A percentile compares a stretch with the other conserved stretches of the same genome.
Evolutionary conservation across 2,888 invertebrate species (phyloP).

Genomic region (Crocallis elinguaria): DNA sequence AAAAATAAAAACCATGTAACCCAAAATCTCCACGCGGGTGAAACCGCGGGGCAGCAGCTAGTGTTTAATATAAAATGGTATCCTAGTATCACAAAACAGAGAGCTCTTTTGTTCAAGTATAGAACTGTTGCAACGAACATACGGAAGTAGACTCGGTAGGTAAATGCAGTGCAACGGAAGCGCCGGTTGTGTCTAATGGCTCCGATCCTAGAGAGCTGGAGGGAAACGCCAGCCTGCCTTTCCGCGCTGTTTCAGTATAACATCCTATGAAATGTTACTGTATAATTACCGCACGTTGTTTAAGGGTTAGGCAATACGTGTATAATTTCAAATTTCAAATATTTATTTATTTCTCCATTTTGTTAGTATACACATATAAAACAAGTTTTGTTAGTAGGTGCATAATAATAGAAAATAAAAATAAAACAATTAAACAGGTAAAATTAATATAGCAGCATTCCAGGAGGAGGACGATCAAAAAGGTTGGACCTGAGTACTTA

Average conservation of each 20-base stretch:
- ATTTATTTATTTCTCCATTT: background rate
- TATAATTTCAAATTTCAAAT: background rate
- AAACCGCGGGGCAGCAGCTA: too few species aligned
- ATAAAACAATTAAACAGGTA: too few species aligned
- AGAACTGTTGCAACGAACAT: too few species aligned
- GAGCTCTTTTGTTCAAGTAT: too few species aligned
- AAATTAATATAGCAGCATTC: too few species aligned
- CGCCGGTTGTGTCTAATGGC: slow-evolving; percentile 56
- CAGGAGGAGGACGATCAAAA: too few species aligned
- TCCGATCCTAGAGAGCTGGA: slow-evolving; percentile 59
- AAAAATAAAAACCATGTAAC: too few species aligned
- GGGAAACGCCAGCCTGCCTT: slow-evolving; percentile 46
- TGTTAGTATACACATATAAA: background rate
- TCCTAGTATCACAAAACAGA: too few species aligned
- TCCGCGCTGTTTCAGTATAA: slow-evolving; percentile 42
- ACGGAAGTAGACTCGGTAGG: background rate
- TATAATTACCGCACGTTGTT: slow-evolving; percentile 18
- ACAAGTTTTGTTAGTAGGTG: background rate
- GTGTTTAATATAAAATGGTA: too few species aligned
- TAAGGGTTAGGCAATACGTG: slow-evolving; percentile 13
- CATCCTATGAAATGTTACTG: slow-evolving; percentile 40
- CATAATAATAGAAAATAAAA: too few species aligned
- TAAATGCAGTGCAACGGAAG: slow-evolving; percentile 28
- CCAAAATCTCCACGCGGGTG: too few species aligned
- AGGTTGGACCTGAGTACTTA: too few species aligned